A percentile compares a stretch with the other conserved stretches of the same genome.
Conservation (phyloP, 2,113 vertebrate genomes). For the Embiotoca jacksoni region DNA sequence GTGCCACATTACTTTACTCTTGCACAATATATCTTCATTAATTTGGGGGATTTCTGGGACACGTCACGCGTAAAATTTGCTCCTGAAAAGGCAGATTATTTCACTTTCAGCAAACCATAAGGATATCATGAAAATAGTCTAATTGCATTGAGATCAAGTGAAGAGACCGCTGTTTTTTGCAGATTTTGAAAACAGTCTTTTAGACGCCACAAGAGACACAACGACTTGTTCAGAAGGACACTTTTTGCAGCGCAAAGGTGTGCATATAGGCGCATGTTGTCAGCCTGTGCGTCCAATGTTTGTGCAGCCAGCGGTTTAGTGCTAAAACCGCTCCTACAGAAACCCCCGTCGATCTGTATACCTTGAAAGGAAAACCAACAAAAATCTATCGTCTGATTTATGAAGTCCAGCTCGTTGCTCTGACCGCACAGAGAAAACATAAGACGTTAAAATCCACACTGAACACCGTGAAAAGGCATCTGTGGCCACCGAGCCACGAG, state of each 20-base stretch:
- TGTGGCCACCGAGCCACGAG: constrained; percentile 76
- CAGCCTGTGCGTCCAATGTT: constrained; percentile 75
- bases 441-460: constrained; percentile 75
- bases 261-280: constrained; percentile 75
- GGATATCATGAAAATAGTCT: no score
- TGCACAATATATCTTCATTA: no score
- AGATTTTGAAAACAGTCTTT: not conserved
- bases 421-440: constrained; percentile 81
- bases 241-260: constrained; percentile 56
- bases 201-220: not conserved
- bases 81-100: no score
- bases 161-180: not conserved
- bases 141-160: not conserved
- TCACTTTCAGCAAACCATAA: no score
- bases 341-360: constrained; percentile 73
- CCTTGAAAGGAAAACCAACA: constrained; percentile 84
- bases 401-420: constrained; percentile 80
- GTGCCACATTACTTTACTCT: no score
- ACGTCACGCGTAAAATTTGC: not conserved
- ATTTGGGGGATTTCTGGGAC: not conserved
- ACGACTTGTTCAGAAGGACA: not conserved
- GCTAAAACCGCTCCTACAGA: constrained; percentile 70
- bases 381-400: constrained; percentile 84
- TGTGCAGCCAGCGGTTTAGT: constrained; percentile 82
- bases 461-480: constrained; percentile 81